Evolutionary conservation across 2,888 invertebrate genomes (phyloP).

Genomic region (Brachyptera risi): DNA sequence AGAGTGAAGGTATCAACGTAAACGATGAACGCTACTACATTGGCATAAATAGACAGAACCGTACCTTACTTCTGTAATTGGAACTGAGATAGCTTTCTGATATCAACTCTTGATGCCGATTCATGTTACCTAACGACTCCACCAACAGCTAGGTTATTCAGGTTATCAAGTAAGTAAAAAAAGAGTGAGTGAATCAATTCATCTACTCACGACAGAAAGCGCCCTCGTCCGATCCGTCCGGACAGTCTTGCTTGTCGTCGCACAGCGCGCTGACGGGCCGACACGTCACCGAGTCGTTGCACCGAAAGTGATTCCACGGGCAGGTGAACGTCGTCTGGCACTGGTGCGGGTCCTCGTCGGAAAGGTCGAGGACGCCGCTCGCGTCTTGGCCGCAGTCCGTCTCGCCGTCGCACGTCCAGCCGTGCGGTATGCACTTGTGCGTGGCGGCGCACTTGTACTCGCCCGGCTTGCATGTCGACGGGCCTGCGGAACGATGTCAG

Average conservation of each 20-base stretch:
- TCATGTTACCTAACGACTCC: too few relatives aligned
- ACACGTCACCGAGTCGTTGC: slow-evolving; percentile 58
- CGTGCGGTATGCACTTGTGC: slow-evolving; percentile 67
- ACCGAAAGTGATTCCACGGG: slow-evolving; percentile 63
- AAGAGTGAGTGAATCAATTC: too few relatives aligned
- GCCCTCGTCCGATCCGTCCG: slow-evolving; percentile 69
- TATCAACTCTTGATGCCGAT: too few relatives aligned
- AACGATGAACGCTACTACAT: too few relatives aligned
- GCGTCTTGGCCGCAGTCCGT: slow-evolving; percentile 64
- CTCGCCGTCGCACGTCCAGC: slow-evolving; percentile 76
- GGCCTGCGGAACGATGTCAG: slow-evolving; percentile 44
- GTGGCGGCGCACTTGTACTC: slow-evolving; percentile 71
- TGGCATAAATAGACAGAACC: too few relatives aligned
- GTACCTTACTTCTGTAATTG: too few relatives aligned
- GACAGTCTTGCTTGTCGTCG: slow-evolving; percentile 62
- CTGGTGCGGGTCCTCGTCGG: slow-evolving; percentile 64
- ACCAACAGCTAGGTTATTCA: too few relatives aligned
- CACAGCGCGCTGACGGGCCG: slow-evolving; percentile 60
- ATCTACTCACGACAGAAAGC: slow-evolving; percentile 58
- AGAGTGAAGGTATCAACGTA: too few relatives aligned
- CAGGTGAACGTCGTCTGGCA: slow-evolving; percentile 62
- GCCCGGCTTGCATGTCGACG: slow-evolving; percentile 57
- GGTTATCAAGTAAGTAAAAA: too few relatives aligned
- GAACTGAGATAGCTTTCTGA: too few relatives aligned
- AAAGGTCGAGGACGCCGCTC: slow-evolving; percentile 51